phyloP scores from a whole-genome alignment of 2,888 invertebrate genomes.

The Melieria picta region DNA sequence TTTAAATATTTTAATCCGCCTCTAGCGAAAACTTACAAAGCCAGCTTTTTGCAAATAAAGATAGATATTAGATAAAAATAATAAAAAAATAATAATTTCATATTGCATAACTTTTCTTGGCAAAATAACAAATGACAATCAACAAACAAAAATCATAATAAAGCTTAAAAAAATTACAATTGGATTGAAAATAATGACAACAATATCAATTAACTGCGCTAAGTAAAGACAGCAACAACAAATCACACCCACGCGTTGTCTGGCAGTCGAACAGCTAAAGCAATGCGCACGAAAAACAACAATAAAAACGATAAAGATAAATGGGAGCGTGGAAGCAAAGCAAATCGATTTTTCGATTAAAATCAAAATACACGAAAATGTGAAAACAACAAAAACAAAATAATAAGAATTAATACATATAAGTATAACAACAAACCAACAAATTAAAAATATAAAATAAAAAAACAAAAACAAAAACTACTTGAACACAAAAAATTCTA shows the following conservation, averaged over 20 bases:
- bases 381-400: constrained; percentile 17
- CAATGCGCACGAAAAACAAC: constrained; percentile 2
- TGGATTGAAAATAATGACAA: no score
- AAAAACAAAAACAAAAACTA: neutral
- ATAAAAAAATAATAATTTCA: no score
- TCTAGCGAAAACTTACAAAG: no score
- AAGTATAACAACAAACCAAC: neutral
- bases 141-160: no score
- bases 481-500: neutral
- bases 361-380: constrained; percentile 19
- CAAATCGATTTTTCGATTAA: constrained; percentile 30
- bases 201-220: neutral
- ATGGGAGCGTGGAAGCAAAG: neutral
- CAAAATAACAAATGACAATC: no score
- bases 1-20: no score
- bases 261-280: neutral
- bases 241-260: neutral
- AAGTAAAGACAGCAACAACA: neutral
- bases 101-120: no score
- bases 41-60: no score
- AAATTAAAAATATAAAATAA: neutral
- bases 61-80: no score
- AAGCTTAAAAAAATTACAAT: no score
- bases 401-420: no score
- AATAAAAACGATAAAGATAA: constrained; percentile 3